Evolutionary conservation across 2,797 vertebrate genomes (phyloP).

Genomic region (Limnodromus scolopaceus): DNA sequence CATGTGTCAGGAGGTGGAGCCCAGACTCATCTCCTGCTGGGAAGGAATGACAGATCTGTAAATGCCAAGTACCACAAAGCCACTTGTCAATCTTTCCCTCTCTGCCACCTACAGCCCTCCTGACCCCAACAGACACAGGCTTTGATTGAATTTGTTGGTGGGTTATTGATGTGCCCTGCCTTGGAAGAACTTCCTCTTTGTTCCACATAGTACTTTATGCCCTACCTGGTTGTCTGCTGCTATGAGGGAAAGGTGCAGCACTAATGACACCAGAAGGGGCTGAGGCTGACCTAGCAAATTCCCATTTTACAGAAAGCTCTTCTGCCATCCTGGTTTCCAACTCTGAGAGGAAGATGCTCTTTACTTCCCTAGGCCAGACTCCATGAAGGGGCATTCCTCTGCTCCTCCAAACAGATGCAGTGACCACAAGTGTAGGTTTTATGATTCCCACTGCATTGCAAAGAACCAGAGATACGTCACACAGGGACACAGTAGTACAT

Average conservation of each 20-base stretch:
- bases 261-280: background rate
- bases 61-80: background rate
- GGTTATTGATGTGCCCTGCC: background rate
- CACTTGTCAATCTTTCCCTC: background rate
- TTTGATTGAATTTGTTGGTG: background rate
- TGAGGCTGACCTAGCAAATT: background rate
- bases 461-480: background rate
- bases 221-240: background rate
- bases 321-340: background rate
- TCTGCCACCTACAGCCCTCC: background rate
- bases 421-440: background rate
- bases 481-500: background rate
- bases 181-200: background rate
- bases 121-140: fast-evolving
- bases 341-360: background rate
- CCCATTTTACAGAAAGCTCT: background rate
- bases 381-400: background rate
- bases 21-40: background rate
- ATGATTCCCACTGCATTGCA: background rate
- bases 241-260: background rate
- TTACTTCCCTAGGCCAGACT: background rate
- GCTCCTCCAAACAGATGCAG: background rate
- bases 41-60: background rate
- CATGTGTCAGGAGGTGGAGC: background rate
- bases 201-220: background rate